Evolutionary conservation across 2,888 invertebrate species (phyloP), one percentile per base, ranked within the genome.

Genomic region (Pristionchus mayeri): DNA sequence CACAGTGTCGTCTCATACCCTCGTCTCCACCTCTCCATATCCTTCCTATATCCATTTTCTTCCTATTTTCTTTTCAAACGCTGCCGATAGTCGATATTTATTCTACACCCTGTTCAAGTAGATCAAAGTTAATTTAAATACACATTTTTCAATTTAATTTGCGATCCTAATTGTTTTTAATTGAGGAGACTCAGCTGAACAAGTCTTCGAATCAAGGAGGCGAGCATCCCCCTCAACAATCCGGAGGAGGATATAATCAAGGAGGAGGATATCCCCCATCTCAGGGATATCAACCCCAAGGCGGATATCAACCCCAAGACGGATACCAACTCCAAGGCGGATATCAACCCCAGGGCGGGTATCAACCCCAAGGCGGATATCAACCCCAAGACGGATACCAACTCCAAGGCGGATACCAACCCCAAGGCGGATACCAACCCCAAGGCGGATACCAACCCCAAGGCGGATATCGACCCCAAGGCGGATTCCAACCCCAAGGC

Each of bases 361-460:
- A n/a, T n/a, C n/a, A n/a, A 48, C 67, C 44, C 9, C 83, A 83
- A 37, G n/a, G n/a, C n/a, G n/a, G n/a, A n/a, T n/a, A n/a, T n/a
- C n/a, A n/a, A n/a, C n/a, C n/a, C n/a, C n/a, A n/a, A n/a, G n/a
- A n/a, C n/a, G n/a, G n/a, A n/a, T n/a, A n/a, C n/a, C n/a, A n/a
- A n/a, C n/a, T n/a, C n/a, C n/a, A n/a, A n/a, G n/a, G n/a, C n/a
- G 83, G 83, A 34, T 83, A 83, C 50, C 83, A 63, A 48, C 50
- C 83, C n/a, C 83, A 83, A n/a, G 30, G 67, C 13, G 83, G 83
- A 30, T 67, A 63, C 48, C 83, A 57, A n/a, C n/a, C n/a, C n/a
- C n/a, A n/a, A n/a, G n/a, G n/a, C n/a, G n/a, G n/a, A n/a, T n/a
- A n/a, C n/a, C n/a, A n/a, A n/a, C n/a, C n/a, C n/a, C n/a, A n/a